A percentile compares a stretch with the other conserved stretches of the same genome.
Conservation (phyloP, 1,140 invertebrate species). For the Popillia japonica region DNA sequence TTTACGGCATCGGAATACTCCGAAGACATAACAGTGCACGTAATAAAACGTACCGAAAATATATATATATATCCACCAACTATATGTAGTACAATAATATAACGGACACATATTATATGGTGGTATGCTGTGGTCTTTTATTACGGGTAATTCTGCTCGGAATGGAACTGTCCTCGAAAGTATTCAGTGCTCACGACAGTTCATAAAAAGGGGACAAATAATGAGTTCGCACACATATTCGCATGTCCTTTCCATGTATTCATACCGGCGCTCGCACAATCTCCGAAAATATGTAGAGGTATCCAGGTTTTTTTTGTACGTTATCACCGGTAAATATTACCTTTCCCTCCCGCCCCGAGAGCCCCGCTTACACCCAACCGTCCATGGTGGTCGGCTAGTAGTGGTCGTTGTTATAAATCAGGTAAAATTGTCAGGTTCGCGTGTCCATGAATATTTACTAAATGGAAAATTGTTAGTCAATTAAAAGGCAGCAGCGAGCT, state of each 20-base stretch:
- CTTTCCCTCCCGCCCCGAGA: neutral
- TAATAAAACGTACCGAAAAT: constrained; percentile 1
- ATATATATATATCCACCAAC: neutral
- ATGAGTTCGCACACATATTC: constrained; percentile 7
- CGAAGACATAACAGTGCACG: neutral
- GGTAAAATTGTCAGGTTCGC: constrained; percentile 19
- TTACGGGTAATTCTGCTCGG: constrained; percentile 15
- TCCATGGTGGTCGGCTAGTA: neutral
- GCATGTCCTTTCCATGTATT: neutral
- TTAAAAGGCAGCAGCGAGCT: neutral
- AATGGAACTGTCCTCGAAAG: constrained; percentile 29
- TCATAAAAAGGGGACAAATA: constrained; percentile 30
- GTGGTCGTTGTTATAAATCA: constrained; percentile 20
- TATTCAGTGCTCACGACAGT: constrained; percentile 28
- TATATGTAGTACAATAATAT: neutral
- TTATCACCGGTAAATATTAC: constrained; percentile 23
- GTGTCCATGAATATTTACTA: constrained; percentile 31
- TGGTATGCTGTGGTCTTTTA: constrained; percentile 23
- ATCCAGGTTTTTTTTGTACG: neutral
- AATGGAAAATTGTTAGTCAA: constrained; percentile 33
- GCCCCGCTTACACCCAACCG: too few species aligned
- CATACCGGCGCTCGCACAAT: neutral
- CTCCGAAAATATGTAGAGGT: neutral
- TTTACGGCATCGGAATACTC: constrained; percentile 8
- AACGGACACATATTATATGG: neutral